A percentile compares a stretch with the other conserved stretches of the same genome.
Conservation (phyloP, 2,113 vertebrate genomes). For the Panthera leo region DNA sequence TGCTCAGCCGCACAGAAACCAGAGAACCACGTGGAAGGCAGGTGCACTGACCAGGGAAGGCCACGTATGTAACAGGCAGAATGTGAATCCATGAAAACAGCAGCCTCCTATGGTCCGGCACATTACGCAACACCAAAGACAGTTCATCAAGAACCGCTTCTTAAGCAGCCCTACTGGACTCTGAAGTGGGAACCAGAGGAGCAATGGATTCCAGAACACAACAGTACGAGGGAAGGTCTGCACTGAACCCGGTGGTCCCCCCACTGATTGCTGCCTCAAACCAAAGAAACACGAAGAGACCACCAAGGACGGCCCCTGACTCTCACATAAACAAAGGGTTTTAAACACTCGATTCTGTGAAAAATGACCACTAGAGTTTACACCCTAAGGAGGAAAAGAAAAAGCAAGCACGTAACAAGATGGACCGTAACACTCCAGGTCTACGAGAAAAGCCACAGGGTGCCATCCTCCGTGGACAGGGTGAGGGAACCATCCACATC, state of each 20-base stretch:
- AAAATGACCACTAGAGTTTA: not conserved
- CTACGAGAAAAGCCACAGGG: not conserved
- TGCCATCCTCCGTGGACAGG: not conserved
- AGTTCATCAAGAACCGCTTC: not conserved
- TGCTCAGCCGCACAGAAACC: not conserved
- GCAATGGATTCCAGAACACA: too few relatives aligned
- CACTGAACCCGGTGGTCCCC: too few relatives aligned
- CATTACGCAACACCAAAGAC: not conserved
- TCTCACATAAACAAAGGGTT: not conserved
- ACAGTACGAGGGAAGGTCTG: not conserved
- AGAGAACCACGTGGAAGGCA: not conserved
- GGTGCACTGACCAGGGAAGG: not conserved
- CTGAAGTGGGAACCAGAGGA: not conserved
- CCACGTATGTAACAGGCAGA: not conserved
- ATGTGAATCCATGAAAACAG: accelerated
- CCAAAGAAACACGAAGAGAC: not conserved
- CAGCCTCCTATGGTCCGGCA: not conserved
- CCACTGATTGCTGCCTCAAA: not conserved
- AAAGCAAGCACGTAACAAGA: not conserved
- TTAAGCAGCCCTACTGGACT: not conserved
- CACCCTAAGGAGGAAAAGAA: not conserved
- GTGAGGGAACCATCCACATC: not conserved
- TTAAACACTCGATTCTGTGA: not conserved
- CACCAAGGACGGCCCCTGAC: not conserved
- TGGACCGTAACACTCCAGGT: not conserved